Base-by-base conservation (phyloP, 2,888 invertebrate genomes). In the Drymonia ruficornis region DNA sequence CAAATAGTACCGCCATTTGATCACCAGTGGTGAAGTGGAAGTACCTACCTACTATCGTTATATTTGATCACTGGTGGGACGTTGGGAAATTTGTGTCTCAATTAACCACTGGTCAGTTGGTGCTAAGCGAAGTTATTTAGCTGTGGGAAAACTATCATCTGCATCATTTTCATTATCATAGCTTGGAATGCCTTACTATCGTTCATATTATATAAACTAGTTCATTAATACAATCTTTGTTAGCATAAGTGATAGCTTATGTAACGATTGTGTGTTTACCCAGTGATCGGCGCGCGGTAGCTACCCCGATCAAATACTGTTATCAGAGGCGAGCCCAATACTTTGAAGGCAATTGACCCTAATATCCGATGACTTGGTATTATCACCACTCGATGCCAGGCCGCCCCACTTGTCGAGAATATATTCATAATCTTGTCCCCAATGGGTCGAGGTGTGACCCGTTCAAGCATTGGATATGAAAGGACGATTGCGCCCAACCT, bases 291-390 rank as follows among this genome's bases (percentile, higher is more conserved):
- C n/a, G 31, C 44, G 68, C 75, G 76, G 81, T 79, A 79, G 80
- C 70, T 57, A 58, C 63, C 52, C 67, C 69, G 76, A 79, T 77
- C 76, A 81, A 83, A 84, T 75, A 84, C 70, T 76, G 78, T 85
- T 89, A 88, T 88, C 87, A 72, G 70, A 78, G 82, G 78, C 82
- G 82, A 82, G 78, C 81, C 81, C 78, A 80, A 84, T 80, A 78
- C 73, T 68, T 65, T 65, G 60, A 72, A 70, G 81, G 83, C 84
- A 86, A 84, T 86, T 87, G 88, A 87, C 88, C 87, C 74, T 83
- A 84, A 86, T 88, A 83, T 81, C 74, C 69, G 78, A 82, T 79
- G 81, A 84, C 78, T 76, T 76, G 72, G 75, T 77, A 83, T 80
- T 83, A 81, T 82, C 80, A 72, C 73, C 68, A 74, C 72, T 73